A percentile compares a stretch with the other conserved stretches of the same genome.
Conservation (phyloP, 2,888 invertebrate species). For the Synanthedon formicaeformis region DNA sequence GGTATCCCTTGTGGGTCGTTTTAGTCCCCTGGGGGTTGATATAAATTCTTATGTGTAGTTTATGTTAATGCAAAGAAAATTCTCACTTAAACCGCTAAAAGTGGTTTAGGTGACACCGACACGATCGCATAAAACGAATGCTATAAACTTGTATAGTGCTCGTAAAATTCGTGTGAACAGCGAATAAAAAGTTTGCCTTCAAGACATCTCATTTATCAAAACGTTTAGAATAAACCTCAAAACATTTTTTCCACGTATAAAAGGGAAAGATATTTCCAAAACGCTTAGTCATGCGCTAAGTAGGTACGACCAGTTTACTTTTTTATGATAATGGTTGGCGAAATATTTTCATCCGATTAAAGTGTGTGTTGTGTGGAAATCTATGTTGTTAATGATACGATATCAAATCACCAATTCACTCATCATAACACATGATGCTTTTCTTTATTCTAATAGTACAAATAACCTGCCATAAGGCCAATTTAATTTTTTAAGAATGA, state of each 20-base stretch:
- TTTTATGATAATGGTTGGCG: too few relatives aligned
- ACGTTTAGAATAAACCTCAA: constrained; percentile 15
- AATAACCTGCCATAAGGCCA: too few relatives aligned
- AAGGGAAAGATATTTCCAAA: constrained; percentile 2
- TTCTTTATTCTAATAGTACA: too few relatives aligned
- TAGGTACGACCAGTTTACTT: too few relatives aligned
- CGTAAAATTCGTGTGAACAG: constrained; percentile 8
- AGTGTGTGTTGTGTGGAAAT: too few relatives aligned
- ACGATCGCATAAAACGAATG: constrained; percentile 3
- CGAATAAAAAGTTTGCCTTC: constrained; percentile 1
- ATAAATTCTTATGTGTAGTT: not conserved
- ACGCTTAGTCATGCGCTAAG: not conserved
- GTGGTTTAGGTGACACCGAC: not conserved
- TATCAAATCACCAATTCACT: too few relatives aligned
- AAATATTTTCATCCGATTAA: too few relatives aligned
- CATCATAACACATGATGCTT: too few relatives aligned
- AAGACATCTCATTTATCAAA: constrained; percentile 19
- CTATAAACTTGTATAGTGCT: constrained; percentile 11
- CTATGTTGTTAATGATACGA: too few relatives aligned
- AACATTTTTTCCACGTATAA: constrained; percentile 21
- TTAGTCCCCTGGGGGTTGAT: too few relatives aligned
- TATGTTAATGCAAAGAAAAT: not conserved
- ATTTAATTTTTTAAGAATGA: too few relatives aligned
- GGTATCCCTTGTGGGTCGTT: too few relatives aligned
- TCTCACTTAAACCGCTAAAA: constrained; percentile 2